Evolutionary conservation across 2,113 vertebrate species (phyloP).

Genomic region (Muscicapa adusta): DNA sequence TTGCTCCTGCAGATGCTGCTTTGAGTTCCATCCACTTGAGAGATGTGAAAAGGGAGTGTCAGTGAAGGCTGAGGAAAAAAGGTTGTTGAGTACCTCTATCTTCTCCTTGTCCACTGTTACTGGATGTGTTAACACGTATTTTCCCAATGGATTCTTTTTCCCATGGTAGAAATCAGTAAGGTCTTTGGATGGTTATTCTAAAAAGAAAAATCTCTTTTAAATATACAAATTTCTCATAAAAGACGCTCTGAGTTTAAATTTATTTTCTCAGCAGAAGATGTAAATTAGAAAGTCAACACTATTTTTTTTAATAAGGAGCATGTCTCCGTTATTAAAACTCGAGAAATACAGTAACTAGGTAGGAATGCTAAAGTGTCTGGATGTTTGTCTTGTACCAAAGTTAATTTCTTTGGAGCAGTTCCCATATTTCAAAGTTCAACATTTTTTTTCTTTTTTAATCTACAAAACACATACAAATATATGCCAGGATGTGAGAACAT

Average conservation of each 20-base stretch:
- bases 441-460: not conserved
- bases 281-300: not conserved
- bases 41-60: not conserved
- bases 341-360: not conserved
- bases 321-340: not conserved
- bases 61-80: not conserved
- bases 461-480: not conserved
- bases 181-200: not conserved
- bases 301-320: not conserved
- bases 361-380: not conserved
- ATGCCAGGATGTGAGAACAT: not conserved
- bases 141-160: not conserved
- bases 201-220: not conserved
- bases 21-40: not conserved
- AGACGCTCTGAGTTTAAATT: not conserved
- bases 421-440: not conserved
- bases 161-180: not conserved
- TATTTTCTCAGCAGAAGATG: not conserved
- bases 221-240: not conserved
- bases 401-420: not conserved
- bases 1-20: not conserved
- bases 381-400: not conserved
- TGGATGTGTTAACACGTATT: not conserved
- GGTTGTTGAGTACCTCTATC: not conserved
- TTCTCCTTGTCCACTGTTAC: not conserved